These are phyloP conservation scores for Lytechinus variegatus DNA, from an alignment of 35 echinoderm and acorn worm species.

Conservation along the genomic window DNA sequence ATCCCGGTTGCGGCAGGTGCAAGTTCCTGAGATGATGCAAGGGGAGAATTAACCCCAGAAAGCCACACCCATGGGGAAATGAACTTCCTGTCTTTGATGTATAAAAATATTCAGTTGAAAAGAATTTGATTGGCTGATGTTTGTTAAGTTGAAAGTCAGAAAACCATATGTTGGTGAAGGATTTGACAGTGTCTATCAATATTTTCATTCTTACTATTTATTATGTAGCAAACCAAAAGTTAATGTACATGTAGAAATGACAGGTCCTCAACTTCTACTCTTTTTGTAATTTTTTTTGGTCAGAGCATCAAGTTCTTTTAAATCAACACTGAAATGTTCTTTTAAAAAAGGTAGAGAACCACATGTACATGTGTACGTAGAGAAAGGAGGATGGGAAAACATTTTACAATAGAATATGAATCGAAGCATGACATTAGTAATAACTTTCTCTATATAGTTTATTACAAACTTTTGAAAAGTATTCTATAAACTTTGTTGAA, in stretches of 20 bases:
- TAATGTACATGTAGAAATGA: not conserved
- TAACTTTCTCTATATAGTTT: too few relatives aligned
- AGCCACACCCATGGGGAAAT: not conserved
- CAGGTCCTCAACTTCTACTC: too few relatives aligned
- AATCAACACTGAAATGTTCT: too few relatives aligned
- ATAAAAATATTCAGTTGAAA: not conserved
- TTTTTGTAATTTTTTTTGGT: not conserved
- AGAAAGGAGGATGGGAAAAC: too few relatives aligned
- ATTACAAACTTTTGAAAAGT: too few relatives aligned
- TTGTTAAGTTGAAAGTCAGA: not conserved
- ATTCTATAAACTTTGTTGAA: too few relatives aligned
- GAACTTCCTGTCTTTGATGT: not conserved
- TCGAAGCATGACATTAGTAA: too few relatives aligned
- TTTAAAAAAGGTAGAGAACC: too few relatives aligned
- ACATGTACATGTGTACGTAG: too few relatives aligned
- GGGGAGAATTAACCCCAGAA: not conserved
- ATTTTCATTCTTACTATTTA: not conserved
- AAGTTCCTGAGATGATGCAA: not conserved
- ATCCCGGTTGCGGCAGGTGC: not conserved
- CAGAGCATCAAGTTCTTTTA: not conserved
- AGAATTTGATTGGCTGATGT: not conserved
- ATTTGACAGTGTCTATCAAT: slow-evolving; percentile 13
- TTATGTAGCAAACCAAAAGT: not conserved
- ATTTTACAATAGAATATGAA: too few relatives aligned
- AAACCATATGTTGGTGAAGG: not conserved